These are phyloP conservation scores for Falco punctatus DNA, from an alignment of 2,113 vertebrate species.

Conservation along the genomic window DNA sequence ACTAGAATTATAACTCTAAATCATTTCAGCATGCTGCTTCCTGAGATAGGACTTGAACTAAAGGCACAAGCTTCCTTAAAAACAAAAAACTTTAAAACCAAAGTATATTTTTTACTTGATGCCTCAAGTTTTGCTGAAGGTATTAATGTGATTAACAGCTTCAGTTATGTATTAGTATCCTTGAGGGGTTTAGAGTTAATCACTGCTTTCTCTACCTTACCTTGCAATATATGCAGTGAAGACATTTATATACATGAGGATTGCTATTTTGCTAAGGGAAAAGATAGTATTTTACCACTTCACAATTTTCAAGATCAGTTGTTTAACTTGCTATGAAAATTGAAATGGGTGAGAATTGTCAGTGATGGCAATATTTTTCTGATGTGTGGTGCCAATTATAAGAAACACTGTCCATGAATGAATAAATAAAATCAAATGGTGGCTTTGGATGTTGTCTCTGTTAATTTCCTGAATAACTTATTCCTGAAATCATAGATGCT, in stretches of 20 bases:
- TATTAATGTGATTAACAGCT: neutral
- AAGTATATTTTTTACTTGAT: neutral
- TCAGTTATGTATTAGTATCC: neutral
- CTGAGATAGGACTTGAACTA: neutral
- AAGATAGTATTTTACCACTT: neutral
- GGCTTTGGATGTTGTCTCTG: neutral
- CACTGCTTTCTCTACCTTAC: neutral
- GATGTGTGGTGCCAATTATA: neutral
- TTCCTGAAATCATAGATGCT: neutral
- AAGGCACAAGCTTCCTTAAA: neutral
- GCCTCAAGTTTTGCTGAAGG: neutral
- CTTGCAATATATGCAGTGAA: neutral
- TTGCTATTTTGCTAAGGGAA: neutral
- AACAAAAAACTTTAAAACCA: neutral
- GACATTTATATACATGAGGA: neutral
- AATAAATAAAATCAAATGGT: conserved; percentile 12
- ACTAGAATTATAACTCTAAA: neutral
- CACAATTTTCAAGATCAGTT: neutral
- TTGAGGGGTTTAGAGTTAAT: neutral
- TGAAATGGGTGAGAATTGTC: neutral
- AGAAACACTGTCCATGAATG: neutral
- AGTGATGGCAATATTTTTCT: neutral
- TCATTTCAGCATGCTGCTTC: neutral
- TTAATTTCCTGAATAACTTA: conserved; percentile 31
- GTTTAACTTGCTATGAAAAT: neutral